These are phyloP conservation scores for Pelosia muscerda DNA, from an alignment of 2,888 invertebrate genomes.

Conservation along the genomic window DNA sequence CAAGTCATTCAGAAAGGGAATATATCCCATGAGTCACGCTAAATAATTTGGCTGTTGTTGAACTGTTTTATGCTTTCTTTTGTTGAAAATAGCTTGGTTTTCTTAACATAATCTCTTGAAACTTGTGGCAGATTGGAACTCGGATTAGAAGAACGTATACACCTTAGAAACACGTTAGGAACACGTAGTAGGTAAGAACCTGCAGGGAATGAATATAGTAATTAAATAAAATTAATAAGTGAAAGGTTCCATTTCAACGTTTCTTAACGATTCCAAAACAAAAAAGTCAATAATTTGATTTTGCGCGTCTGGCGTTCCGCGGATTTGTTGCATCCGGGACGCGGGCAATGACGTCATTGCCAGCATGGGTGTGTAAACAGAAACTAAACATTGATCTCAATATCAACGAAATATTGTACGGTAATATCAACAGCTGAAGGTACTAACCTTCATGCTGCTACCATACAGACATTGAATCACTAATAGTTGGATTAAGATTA, in stretches of 20 bases:
- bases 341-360: conserved; percentile 50
- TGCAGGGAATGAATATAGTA: not conserved
- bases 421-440: conserved; percentile 50
- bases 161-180: not conserved
- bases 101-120: not conserved
- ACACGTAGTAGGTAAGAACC: not conserved
- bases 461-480: not conserved
- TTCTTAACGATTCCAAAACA: not conserved
- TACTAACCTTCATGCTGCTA: conserved; percentile 22
- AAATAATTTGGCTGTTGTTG: conserved; percentile 18
- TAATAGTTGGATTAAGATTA: conserved; percentile 35
- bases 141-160: not conserved
- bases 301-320: conserved; percentile 41
- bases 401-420: conserved; percentile 23
- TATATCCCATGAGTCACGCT: conserved; percentile 20
- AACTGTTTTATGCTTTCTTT: conserved; percentile 12
- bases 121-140: not conserved
- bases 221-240: conserved; percentile 8
- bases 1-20: conserved; percentile 26
- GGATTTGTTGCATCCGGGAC: conserved; percentile 56
- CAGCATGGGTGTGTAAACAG: conserved; percentile 37
- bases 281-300: conserved; percentile 35
- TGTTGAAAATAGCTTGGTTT: not conserved
- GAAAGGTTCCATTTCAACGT: conserved; percentile 1
- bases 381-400: conserved; percentile 34